Evolutionary conservation across 2,797 vertebrate genomes (phyloP).

Genomic region (Sciaenops ocellatus): DNA sequence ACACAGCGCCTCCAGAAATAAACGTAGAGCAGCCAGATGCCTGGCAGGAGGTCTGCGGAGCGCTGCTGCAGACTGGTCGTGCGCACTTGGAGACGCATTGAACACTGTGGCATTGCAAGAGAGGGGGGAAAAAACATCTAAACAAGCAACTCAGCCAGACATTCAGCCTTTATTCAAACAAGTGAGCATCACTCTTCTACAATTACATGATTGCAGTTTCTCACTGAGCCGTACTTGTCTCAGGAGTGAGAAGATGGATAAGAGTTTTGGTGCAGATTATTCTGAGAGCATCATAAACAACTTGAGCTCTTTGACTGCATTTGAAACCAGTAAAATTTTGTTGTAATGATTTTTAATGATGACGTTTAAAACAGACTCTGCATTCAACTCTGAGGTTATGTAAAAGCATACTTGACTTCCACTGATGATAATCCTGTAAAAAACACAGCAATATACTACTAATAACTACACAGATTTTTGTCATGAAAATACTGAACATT

Average conservation of each 20-base stretch:
- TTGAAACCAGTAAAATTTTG: not conserved
- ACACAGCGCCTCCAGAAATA: constrained; percentile 55
- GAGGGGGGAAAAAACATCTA: not conserved
- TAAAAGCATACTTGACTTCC: too few species aligned
- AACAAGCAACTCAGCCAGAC: constrained; percentile 28
- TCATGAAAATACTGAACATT: not conserved
- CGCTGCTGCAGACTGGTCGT: constrained; percentile 75
- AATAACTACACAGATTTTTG: not conserved
- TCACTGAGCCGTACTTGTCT: not conserved
- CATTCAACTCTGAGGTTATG: not conserved
- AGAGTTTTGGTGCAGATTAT: not conserved
- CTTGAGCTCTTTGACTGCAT: not conserved
- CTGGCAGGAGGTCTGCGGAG: constrained; percentile 70
- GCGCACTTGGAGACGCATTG: constrained; percentile 81
- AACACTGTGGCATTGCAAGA: constrained; percentile 52
- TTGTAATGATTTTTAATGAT: not conserved
- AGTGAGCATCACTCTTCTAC: constrained; percentile 1
- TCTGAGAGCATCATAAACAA: not conserved
- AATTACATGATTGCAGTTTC: not conserved
- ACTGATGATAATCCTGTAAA: not conserved
- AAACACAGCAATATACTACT: not conserved
- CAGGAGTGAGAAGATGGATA: not conserved
- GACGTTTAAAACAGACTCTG: not conserved
- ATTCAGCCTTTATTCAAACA: constrained; percentile 14
- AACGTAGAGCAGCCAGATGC: constrained; percentile 63